These are phyloP conservation scores for Suncus etruscus DNA, from an alignment of 2,113 vertebrate species.

Conservation along the genomic window DNA sequence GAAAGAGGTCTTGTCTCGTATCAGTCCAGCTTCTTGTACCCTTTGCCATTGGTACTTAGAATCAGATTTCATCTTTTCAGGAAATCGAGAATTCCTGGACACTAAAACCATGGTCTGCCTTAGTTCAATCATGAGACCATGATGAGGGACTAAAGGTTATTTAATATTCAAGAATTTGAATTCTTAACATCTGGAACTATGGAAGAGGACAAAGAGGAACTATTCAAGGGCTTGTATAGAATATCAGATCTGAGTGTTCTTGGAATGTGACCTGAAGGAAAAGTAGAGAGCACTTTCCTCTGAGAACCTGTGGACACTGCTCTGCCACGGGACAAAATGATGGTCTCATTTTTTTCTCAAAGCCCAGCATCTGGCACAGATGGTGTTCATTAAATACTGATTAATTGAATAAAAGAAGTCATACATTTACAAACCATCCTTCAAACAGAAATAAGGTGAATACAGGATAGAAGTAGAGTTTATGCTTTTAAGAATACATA, in stretches of 20 bases:
- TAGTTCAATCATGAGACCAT: background rate
- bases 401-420: background rate
- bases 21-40: background rate
- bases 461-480: background rate
- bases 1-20: background rate
- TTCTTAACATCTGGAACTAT: background rate
- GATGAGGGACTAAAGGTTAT: background rate
- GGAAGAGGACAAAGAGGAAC: background rate
- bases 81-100: background rate
- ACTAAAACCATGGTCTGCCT: background rate
- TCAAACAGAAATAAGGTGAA: background rate
- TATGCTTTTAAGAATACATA: background rate
- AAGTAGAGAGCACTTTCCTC: background rate
- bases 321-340: background rate
- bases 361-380: background rate
- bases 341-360: background rate
- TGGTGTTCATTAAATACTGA: background rate
- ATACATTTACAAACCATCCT: background rate
- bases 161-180: background rate
- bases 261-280: background rate
- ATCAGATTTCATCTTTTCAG: conserved; percentile 31
- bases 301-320: background rate
- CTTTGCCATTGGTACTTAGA: background rate
- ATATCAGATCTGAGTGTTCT: background rate
- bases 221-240: background rate